A percentile compares a stretch with the other conserved stretches of the same genome.
These are phyloP conservation scores for Rallus crepitans DNA, from an alignment of 2,797 vertebrate species.

Conservation along the genomic window DNA sequence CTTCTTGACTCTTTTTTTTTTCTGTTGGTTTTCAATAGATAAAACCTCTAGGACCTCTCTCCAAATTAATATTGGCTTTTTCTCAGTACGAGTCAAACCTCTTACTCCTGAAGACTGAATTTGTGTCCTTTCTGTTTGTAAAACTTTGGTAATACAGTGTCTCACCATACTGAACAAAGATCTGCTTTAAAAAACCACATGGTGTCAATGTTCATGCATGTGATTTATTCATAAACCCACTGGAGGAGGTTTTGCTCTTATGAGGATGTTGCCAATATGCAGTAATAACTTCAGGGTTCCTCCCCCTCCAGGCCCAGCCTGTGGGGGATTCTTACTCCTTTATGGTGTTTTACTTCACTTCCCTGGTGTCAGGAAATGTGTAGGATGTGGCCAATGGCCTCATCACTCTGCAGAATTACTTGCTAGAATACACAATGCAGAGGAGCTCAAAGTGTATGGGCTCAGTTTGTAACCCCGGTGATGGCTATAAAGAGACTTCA, in stretches of 20 bases:
- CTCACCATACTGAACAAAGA: neutral
- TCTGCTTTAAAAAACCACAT: neutral
- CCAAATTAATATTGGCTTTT: neutral
- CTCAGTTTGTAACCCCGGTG: neutral
- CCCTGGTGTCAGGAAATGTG: neutral
- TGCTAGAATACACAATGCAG: neutral
- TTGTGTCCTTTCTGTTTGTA: neutral
- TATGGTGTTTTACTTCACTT: neutral
- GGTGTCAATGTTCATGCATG: neutral
- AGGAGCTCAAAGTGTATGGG: neutral
- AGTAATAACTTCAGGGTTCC: neutral
- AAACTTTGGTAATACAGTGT: neutral
- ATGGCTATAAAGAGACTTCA: neutral
- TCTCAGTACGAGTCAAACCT: neutral
- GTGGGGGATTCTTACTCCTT: neutral
- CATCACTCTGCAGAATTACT: neutral
- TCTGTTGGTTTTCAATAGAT: neutral
- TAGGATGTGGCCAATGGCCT: constrained; percentile 6
- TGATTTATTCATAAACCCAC: neutral
- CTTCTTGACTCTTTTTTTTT: neutral
- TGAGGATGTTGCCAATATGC: neutral
- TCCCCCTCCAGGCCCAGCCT: neutral
- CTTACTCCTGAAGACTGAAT: neutral
- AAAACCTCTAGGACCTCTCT: neutral
- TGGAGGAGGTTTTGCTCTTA: constrained; percentile 15